Evolutionary conservation across 2,113 vertebrate genomes (phyloP).

Genomic region (Alouatta palliata): DNA sequence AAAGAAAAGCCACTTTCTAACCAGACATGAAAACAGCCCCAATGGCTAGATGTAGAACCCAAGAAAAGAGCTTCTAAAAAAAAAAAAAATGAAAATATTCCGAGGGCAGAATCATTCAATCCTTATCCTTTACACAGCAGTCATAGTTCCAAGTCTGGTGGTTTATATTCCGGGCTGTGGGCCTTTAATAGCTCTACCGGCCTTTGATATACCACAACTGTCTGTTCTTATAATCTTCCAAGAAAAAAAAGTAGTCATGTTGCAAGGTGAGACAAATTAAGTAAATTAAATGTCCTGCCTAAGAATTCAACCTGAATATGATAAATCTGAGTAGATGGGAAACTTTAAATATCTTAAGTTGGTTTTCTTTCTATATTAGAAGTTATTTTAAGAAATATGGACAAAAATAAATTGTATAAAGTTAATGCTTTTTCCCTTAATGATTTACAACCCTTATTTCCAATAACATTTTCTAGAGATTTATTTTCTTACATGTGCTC

Average conservation of each 20-base stretch:
- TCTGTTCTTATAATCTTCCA: slow-evolving; percentile 16
- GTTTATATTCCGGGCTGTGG: background rate
- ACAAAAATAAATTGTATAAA: background rate
- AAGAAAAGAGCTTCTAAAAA: background rate
- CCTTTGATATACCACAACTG: slow-evolving; percentile 7
- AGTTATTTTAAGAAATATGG: background rate
- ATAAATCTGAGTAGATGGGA: background rate
- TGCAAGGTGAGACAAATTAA: slow-evolving; percentile 20
- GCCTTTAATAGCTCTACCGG: background rate
- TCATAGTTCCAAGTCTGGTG: background rate
- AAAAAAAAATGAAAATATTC: background rate
- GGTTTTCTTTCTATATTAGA: slow-evolving; percentile 3
- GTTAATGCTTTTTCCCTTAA: background rate
- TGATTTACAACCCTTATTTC: slow-evolving; percentile 11
- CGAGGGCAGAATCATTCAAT: background rate
- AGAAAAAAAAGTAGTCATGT: slow-evolving; percentile 6
- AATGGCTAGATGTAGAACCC: background rate
- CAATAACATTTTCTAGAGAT: background rate
- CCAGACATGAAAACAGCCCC: background rate
- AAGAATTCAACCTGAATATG: slow-evolving; percentile 21
- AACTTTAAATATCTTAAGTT: slow-evolving; percentile 11
- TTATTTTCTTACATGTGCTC: background rate
- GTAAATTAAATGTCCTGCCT: background rate
- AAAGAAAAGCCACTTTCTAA: slow-evolving; percentile 1
- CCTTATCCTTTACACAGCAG: slow-evolving; percentile 5